phyloP scores from a whole-genome alignment of 2,888 invertebrate species.

The Sisyra nigra region DNA sequence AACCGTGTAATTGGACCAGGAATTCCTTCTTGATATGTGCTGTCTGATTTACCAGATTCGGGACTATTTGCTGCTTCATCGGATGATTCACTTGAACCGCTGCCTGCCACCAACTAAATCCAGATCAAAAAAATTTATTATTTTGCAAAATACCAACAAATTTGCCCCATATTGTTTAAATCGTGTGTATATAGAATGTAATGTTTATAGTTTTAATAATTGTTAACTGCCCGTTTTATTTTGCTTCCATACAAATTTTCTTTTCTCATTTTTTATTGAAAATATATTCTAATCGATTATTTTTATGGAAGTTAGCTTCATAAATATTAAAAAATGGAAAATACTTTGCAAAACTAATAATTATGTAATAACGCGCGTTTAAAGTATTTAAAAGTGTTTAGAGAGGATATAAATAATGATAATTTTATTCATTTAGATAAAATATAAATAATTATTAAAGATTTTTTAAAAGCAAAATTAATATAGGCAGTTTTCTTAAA shows the following conservation, averaged over 20 bases:
- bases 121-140: neutral
- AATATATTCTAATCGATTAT: too few species aligned
- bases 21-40: constrained; percentile 62
- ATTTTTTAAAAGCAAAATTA: too few species aligned
- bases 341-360: constrained; percentile 14
- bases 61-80: constrained; percentile 37
- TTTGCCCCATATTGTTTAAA: neutral
- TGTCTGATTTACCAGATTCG: constrained; percentile 39
- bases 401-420: too few species aligned
- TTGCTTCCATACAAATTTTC: neutral
- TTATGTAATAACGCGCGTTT: constrained; percentile 3
- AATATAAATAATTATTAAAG: too few species aligned
- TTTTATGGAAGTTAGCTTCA: too few species aligned
- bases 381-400: constrained; percentile 9
- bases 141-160: neutral
- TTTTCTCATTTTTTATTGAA: neutral
- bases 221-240: neutral
- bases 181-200: neutral
- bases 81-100: constrained; percentile 45
- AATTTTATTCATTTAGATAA: too few species aligned
- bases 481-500: too few species aligned
- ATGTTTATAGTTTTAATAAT: too few species aligned
- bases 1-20: constrained; percentile 77
- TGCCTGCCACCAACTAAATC: constrained; percentile 63
- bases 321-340: constrained; percentile 2